Evolutionary conservation across 2,113 vertebrate genomes (phyloP).

Genomic region (Tetrao urogallus): DNA sequence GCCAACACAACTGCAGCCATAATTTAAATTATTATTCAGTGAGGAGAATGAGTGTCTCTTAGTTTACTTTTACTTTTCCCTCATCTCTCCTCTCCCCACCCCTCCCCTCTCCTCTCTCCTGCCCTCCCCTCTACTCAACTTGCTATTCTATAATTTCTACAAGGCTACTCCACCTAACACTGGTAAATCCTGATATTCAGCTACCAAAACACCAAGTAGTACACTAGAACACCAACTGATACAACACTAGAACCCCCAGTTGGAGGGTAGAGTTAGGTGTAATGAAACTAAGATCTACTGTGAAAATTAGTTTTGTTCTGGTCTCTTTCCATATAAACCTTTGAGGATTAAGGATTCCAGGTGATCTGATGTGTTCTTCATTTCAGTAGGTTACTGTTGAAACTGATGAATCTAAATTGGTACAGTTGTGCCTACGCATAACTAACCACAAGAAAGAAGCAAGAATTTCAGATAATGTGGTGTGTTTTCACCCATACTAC

Average conservation of each 20-base stretch:
- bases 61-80: not conserved
- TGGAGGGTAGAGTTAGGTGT: not conserved
- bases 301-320: not conserved
- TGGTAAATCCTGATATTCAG: not conserved
- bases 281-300: not conserved
- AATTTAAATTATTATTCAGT: not conserved
- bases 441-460: not conserved
- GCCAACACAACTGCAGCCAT: not conserved
- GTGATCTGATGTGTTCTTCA: not conserved
- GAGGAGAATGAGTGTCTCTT: not conserved
- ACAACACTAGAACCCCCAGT: not conserved
- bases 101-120: too few species aligned
- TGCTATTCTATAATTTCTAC: not conserved
- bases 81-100: fast-evolving
- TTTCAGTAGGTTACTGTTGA: not conserved
- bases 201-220: not conserved
- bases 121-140: not conserved
- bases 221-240: too few species aligned
- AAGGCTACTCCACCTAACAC: not conserved
- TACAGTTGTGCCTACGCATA: not conserved
- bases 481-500: not conserved
- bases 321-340: not conserved
- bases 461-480: not conserved
- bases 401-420: not conserved
- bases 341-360: not conserved